A percentile compares a stretch with the other conserved stretches of the same genome.
phyloP scores from a whole-genome alignment of 2,113 vertebrate genomes.

The Rhipidura dahli region DNA sequence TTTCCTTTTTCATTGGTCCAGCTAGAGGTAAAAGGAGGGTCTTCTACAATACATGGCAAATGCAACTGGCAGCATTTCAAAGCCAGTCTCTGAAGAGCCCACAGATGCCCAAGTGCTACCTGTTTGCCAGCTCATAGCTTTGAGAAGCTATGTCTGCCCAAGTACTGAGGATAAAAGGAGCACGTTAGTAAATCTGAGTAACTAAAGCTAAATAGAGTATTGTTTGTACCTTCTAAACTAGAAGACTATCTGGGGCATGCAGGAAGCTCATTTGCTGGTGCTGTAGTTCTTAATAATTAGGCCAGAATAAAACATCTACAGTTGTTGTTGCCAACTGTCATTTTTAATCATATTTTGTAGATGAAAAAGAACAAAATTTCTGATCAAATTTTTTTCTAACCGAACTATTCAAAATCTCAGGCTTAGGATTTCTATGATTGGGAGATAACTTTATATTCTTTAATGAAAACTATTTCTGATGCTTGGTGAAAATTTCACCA shows the following conservation, averaged over 20 bases:
- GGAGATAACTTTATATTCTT: background rate
- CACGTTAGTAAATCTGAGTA: background rate
- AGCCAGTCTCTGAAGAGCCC: background rate
- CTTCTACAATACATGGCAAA: background rate
- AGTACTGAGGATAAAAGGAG: background rate
- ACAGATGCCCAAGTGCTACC: background rate
- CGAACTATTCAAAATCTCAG: background rate
- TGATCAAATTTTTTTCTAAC: background rate
- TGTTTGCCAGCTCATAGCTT: background rate
- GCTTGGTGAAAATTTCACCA: background rate
- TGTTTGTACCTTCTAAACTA: background rate
- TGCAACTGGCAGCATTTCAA: background rate
- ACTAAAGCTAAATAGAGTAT: background rate
- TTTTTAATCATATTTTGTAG: background rate
- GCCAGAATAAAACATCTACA: background rate
- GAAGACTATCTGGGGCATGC: background rate
- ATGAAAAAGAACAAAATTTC: background rate
- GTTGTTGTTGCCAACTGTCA: constrained; percentile 6
- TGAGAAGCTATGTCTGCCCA: background rate
- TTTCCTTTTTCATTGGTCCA: background rate
- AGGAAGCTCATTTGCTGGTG: background rate
- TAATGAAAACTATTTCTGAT: background rate
- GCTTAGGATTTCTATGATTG: background rate
- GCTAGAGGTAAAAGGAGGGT: background rate
- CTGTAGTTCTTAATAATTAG: background rate